Evolutionary conservation across 1,140 invertebrate species (phyloP), one percentile per base, ranked within the genome.

Genomic region (Lucilia cuprina): DNA sequence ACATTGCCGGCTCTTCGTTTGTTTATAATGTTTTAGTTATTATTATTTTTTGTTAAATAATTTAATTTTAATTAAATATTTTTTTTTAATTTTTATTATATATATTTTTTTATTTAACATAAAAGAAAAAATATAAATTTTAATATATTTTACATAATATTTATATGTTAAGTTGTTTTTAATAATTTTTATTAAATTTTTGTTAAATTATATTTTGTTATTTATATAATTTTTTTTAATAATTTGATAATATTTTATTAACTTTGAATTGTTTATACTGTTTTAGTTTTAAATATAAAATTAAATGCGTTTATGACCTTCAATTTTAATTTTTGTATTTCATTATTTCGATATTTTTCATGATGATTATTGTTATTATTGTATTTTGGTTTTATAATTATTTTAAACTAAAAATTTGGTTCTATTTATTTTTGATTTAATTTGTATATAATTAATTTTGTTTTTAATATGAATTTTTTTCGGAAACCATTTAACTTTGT

Each of bases 1-100:
- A 85, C 84, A 65, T 85, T 85, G 74, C 84, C 84, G 84, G 84
- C 84, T 77, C 84, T 78, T 78, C 17, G 47, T 75, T 55, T 75
- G 49, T 30, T 77, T 35, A 14, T 50, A 74, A 78, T 35, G n/a
- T 80, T 84, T 60, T 55, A 50, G 25, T 30, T 30, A 30, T 30
- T 30, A 2, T 30, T 30, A 30, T n/a, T n/a, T n/a, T n/a, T n/a
- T 30, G 25, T 30, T 30, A 2, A 30, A 30, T 30, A 30, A 30
- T 30, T 30, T 30, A 30, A 3, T 30, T 84, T 74, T 84, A 21
- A 47, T 34, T 21, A 41, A 30, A 9, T 50, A 25, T n/a, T 84
- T 19, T 50, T 82, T 17, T 41, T 74, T 55, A 50, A 9, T 21
- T 49, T 65, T 2, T 30, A 30, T 30, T 30, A 30, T 30, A 30